Conservation (phyloP, 2,113 vertebrate genomes). For the Bostrychus sinensis region DNA sequence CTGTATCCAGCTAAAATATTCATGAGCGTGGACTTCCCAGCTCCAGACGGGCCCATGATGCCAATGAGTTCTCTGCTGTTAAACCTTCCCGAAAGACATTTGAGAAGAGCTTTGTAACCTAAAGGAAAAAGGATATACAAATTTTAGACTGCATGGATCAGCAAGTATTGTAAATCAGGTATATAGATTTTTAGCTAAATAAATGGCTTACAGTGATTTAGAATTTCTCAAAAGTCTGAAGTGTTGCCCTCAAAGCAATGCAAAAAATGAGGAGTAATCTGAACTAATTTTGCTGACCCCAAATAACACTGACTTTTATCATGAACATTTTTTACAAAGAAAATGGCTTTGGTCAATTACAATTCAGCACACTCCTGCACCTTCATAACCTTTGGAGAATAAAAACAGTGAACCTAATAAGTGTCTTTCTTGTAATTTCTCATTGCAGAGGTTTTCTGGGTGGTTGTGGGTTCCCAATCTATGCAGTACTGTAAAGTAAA, state of each 20-base stretch:
- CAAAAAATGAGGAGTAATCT: neutral
- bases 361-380: neutral
- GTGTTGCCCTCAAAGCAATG: neutral
- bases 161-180: neutral
- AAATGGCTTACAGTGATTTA: neutral
- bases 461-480: no score
- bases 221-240: neutral
- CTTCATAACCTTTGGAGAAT: conserved; percentile 1
- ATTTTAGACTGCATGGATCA: neutral
- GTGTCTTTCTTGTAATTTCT: neutral
- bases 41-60: conserved; percentile 98
- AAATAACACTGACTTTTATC: neutral
- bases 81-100: conserved; percentile 96
- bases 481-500: no score
- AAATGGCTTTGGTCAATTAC: conserved; percentile 4
- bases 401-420: neutral
- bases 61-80: conserved; percentile 94
- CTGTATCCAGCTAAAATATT: conserved; percentile 98
- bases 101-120: conserved; percentile 98
- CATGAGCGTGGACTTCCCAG: conserved; percentile 97
- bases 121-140: conserved; percentile 15
- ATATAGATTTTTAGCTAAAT: neutral
- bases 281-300: neutral
- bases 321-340: neutral
- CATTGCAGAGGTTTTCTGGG: no score